Base-by-base conservation (phyloP, 1,140 invertebrate genomes). In the Micrasema longulum region DNA sequence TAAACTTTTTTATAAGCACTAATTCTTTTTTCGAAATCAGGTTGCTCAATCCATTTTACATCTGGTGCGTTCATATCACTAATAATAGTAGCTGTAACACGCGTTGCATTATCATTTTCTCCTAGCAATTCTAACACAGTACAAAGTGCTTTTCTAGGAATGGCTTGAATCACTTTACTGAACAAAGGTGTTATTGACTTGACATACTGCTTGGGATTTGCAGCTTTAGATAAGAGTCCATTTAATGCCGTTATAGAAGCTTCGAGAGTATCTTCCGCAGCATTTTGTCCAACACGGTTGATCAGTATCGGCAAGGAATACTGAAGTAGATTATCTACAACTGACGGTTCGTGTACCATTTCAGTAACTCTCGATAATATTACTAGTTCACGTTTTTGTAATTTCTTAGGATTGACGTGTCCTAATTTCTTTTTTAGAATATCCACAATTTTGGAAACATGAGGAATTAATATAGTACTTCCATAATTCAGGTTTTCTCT, bases 51-150 rank as follows among this genome's bases (percentile, higher is more conserved):
- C 88, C 93, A 93, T 65, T 90, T 89, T 18, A 86, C 83, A 82
- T 98, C 93, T 86, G 89, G 97, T 0, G 96, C 89, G 84, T 98
- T 98, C 36, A 99, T 84, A 77, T 92, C 86, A 3, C 77, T 77
- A 5, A 94, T 80, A 5, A 93, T 72, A 4, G 87, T 76, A 4
- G 87, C 83, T 41, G 86, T 80, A 36, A 76, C 73, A 20, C 68
- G 50, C 0, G 43, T 47, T 52, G 52, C 45, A 16, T 65, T 47
- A 62, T 57, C 64, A 79, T 86, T 82, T 7, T 45, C 41, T 7
- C 87, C 84, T 66, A 91, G 88, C 1, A 82, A 83, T 3, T 80
- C 77, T 7, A 92, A 79, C 11, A 91, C 73, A 67, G 87, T 84
- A 41, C 90, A 81, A 0, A 93, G 78, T n/a, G 89, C 77, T 80